phyloP scores from a whole-genome alignment of 2,113 vertebrate species.

The Clarias batrachus region DNA sequence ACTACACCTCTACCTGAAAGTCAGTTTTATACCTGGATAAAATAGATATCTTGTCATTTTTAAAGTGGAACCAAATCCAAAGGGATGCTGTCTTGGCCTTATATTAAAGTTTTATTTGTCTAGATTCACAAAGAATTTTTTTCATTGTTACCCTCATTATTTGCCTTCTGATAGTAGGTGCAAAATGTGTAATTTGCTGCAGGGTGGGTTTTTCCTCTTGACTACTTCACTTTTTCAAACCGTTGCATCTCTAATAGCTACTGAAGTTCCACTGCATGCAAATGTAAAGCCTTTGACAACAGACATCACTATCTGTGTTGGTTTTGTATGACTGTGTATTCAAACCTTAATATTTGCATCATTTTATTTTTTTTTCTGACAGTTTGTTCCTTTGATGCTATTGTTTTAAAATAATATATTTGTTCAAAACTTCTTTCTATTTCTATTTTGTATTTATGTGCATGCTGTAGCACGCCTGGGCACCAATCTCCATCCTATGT shows the following conservation, averaged over 20 bases:
- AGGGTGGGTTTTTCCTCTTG: slow-evolving; percentile 55
- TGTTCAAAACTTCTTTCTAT: neutral
- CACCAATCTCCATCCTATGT: neutral
- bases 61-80: neutral
- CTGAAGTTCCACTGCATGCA: slow-evolving; percentile 50
- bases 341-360: slow-evolving; percentile 13
- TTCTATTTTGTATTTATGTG: neutral
- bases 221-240: slow-evolving; percentile 72
- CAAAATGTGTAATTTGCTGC: slow-evolving; percentile 4
- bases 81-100: neutral
- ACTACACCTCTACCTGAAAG: neutral
- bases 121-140: neutral
- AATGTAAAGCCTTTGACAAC: slow-evolving; percentile 43
- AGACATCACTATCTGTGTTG: slow-evolving; percentile 7
- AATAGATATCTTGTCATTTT: neutral
- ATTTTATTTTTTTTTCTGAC: slow-evolving; percentile 1
- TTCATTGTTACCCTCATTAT: neutral
- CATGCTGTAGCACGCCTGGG: neutral
- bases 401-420: neutral
- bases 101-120: neutral
- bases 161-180: neutral
- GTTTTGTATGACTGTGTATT: slow-evolving; percentile 1
- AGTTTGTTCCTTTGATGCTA: neutral
- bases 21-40: slow-evolving; percentile 48
- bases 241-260: slow-evolving; percentile 45